Percentiles rank a stretch among this genome's conserved stretches.
Conservation (phyloP, 2,888 invertebrate genomes). For the Acanthosepion esculentum region DNA sequence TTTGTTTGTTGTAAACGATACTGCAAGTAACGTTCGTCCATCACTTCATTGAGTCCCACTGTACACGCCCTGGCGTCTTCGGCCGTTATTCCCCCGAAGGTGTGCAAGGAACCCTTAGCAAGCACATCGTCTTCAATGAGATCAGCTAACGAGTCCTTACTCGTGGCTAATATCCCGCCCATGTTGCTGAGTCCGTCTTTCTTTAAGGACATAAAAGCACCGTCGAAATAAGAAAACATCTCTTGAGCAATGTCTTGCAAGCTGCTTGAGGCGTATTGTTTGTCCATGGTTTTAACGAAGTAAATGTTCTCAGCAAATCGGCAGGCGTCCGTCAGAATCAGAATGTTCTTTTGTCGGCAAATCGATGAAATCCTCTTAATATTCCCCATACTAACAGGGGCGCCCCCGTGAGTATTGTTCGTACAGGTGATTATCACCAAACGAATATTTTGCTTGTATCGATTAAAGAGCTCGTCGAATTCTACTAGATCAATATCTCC, state of each 20-base stretch:
- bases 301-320: conserved; percentile 52
- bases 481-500: conserved; percentile 50
- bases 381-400: conserved; percentile 52
- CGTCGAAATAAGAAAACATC: conserved; percentile 52
- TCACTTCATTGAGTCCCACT: conserved; percentile 50
- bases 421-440: conserved; percentile 50
- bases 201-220: conserved; percentile 49
- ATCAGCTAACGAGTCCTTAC: not conserved
- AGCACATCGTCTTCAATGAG: not conserved
- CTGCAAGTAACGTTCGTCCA: conserved; percentile 50
- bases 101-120: conserved; percentile 47
- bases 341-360: conserved; percentile 48
- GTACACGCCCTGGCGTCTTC: conserved; percentile 51
- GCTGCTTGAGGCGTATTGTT: conserved; percentile 42
- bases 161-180: conserved; percentile 50
- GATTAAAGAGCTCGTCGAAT: conserved; percentile 43
- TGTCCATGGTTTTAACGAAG: conserved; percentile 50
- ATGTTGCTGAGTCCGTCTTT: conserved; percentile 52
- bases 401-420: conserved; percentile 48
- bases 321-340: conserved; percentile 50
- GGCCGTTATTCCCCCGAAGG: conserved; percentile 52
- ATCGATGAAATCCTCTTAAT: conserved; percentile 43
- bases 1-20: conserved; percentile 48
- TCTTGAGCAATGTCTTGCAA: conserved; percentile 49
- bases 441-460: not conserved